Conservation (phyloP, 2,888 invertebrate species). For the Eristalinus aeneus region DNA sequence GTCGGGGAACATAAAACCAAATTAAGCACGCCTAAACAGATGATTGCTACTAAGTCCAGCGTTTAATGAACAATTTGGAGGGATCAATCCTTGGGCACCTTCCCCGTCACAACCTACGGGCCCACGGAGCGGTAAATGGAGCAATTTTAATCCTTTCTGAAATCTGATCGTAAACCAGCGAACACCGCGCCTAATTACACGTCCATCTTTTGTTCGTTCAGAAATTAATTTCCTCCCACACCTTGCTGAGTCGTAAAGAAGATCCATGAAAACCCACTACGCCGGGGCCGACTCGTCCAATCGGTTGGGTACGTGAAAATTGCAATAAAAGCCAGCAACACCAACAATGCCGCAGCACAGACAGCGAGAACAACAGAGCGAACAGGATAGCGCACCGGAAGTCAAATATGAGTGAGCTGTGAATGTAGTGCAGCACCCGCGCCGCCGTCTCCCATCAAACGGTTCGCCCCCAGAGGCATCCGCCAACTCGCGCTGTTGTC, state of each 20-base stretch:
- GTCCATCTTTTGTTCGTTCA: constrained; percentile 1
- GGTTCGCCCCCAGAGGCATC: constrained; percentile 44
- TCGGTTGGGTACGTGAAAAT: constrained; percentile 68
- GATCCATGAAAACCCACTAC: constrained; percentile 43
- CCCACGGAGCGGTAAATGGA: background rate
- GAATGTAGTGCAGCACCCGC: constrained; percentile 29
- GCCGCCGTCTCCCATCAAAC: constrained; percentile 35
- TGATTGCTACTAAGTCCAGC: constrained; percentile 10
- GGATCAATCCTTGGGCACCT: background rate
- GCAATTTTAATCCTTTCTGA: constrained; percentile 27
- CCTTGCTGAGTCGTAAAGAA: constrained; percentile 59
- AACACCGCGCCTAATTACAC: constrained; percentile 13
- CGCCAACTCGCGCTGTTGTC: constrained; percentile 51
- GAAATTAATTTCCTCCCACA: constrained; percentile 8
- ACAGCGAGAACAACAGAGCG: background rate
- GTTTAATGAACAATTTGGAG: constrained; percentile 4
- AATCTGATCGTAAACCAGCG: constrained; percentile 24
- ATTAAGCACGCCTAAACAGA: background rate
- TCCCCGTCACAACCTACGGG: background rate
- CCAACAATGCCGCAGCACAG: background rate
- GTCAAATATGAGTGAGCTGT: constrained; percentile 2
- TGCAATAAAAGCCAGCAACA: constrained; percentile 25
- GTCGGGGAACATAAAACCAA: background rate
- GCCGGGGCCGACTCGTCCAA: constrained; percentile 11
- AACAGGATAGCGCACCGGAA: background rate